phyloP scores from a whole-genome alignment of 2,888 invertebrate genomes.

The Phorcus lineatus region DNA sequence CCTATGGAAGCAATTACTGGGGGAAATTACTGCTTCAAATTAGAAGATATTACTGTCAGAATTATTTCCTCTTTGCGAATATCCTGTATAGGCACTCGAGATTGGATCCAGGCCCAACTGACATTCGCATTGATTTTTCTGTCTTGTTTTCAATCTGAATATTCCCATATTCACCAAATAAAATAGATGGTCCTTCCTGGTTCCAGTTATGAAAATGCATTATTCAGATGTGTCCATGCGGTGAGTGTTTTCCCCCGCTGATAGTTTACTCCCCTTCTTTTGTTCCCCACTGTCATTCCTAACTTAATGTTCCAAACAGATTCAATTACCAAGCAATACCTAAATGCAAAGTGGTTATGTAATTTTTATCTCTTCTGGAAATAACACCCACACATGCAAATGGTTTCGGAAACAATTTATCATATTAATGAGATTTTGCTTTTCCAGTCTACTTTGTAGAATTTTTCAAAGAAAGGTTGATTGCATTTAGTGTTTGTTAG shows the following conservation, averaged over 20 bases:
- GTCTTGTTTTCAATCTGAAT: constrained; percentile 5
- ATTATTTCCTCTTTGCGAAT: constrained; percentile 17
- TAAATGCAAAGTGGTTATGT: no score
- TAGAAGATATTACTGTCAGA: constrained; percentile 17
- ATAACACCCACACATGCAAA: no score
- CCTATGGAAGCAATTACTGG: neutral
- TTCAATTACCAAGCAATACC: no score
- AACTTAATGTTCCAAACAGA: no score
- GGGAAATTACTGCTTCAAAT: constrained; percentile 13
- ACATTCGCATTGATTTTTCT: constrained; percentile 2
- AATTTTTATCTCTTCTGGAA: no score
- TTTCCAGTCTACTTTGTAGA: no score
- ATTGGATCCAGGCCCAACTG: constrained; percentile 5
- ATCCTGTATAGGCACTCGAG: constrained; percentile 3
- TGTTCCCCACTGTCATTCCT: neutral
- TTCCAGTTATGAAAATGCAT: constrained; percentile 1
- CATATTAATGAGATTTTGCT: no score
- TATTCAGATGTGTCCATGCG: neutral
- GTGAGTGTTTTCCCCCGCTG: neutral
- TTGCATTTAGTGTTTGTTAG: no score
- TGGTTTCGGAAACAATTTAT: no score
- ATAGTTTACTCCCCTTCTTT: neutral
- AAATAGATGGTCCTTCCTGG: neutral
- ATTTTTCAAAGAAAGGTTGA: no score
- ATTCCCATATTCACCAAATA: neutral